Base-by-base conservation (phyloP, 2,113 vertebrate species). In the Indri indri region DNA sequence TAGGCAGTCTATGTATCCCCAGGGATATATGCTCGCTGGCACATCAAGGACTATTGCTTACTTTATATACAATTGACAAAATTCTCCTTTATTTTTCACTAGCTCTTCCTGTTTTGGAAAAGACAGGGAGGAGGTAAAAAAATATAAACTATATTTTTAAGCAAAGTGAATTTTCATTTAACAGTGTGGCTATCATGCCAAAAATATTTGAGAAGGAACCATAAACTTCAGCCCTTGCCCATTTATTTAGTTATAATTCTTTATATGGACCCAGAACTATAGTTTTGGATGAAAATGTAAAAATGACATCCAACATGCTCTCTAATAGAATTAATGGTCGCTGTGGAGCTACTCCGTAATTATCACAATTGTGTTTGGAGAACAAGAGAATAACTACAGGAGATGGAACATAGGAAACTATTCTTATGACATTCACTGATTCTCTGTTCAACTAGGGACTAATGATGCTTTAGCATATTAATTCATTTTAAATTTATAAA, bases 1-100 rank as follows among this genome's bases (percentile, higher is more conserved):
- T 94, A 82, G n/a, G 42, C 14, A 85, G 8, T 86, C 79, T 95
- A 3, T 77, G 40, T 34, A 42, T 92, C 70, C 63, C 45, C 22
- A 90, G 45, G 84, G 77, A 79, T 20, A 30, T 83, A 77, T 90
- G 9, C 32, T 97, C 97, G 34, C 42, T 96, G 77, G 30, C n/a
- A 54, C 87, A 97, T 95, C 65, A 40, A 92, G 18, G 77, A 98
- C 1, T 95, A 68, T 83, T 96, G 88, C 7, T 96, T 91, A 34
- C 40, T 95, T 98, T 96, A 83, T 74, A 91, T 77, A 68, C 0
- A 88, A 54, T 40, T 66, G 68, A 89, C 50, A 95, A 95, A 96
- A 97, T 65, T 59, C 42, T 88, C 22, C 6, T 20, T 1, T 66
- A 73, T 91, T 96, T 98, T 97, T 91, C 27, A 88, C 32, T 17